These are phyloP conservation scores for Pocillopora meandrina DNA, from an alignment of 92 coral and sea anemone genomes.

Conservation along the genomic window DNA sequence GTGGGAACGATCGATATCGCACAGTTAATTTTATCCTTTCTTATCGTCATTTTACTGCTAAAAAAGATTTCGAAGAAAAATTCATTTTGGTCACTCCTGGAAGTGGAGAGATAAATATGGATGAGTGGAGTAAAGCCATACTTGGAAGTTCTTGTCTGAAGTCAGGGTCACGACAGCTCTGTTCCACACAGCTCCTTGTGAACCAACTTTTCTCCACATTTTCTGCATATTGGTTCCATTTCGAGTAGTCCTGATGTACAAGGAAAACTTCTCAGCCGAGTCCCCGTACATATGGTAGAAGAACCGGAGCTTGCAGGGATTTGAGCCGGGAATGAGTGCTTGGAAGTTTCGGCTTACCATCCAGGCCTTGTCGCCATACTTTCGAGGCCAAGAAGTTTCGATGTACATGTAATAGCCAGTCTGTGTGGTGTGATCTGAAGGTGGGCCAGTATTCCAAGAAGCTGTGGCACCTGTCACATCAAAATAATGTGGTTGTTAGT, in stretches of 20 bases:
- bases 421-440: conserved; percentile 89
- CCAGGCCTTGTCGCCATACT: conserved; percentile 98
- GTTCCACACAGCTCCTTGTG: conserved; percentile 91
- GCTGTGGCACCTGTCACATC: conserved; percentile 67
- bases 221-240: conserved; percentile 71
- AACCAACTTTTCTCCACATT: conserved; percentile 67
- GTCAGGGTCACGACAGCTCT: conserved; percentile 74
- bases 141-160: conserved; percentile 60
- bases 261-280: conserved; percentile 85
- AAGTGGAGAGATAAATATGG: background rate
- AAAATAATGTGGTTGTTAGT: background rate
- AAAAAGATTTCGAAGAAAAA: too few relatives aligned
- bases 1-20: too few relatives aligned
- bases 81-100: background rate
- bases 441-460: conserved; percentile 94
- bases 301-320: conserved; percentile 86
- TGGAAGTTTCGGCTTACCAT: conserved; percentile 88
- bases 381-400: conserved; percentile 96
- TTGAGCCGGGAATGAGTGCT: conserved; percentile 53
- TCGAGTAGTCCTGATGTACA: conserved; percentile 77
- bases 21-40: too few relatives aligned
- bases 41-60: too few relatives aligned
- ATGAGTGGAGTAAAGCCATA: background rate
- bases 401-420: conserved; percentile 89
- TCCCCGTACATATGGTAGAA: conserved; percentile 98